A percentile compares a stretch with the other conserved stretches of the same genome.
Conservation (phyloP, 2,113 vertebrate species). For the Microcebus jonahi region DNA sequence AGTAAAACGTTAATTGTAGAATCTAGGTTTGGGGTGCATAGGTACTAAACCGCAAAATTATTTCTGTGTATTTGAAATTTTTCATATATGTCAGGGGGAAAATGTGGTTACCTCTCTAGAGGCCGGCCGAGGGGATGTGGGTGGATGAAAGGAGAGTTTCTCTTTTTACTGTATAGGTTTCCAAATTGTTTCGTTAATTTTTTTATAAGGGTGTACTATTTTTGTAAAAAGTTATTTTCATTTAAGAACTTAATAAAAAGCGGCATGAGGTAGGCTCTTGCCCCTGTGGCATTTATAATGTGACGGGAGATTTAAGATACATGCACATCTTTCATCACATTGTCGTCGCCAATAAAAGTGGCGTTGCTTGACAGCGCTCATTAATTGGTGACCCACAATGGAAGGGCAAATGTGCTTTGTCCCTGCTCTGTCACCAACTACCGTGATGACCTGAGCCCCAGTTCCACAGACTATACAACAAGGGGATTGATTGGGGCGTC, state of each 20-base stretch:
- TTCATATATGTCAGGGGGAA: neutral
- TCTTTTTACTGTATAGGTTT: neutral
- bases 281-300: neutral
- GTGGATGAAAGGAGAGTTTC: neutral
- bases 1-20: neutral
- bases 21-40: neutral
- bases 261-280: neutral
- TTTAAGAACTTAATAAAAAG: conserved; percentile 19
- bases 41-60: neutral
- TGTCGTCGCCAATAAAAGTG: neutral
- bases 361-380: neutral
- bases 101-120: neutral
- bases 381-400: neutral
- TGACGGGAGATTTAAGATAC: neutral
- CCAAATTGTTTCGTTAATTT: neutral
- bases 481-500: neutral
- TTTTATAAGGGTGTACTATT: neutral
- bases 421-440: neutral
- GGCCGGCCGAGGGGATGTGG: neutral
- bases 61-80: neutral
- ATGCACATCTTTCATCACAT: neutral
- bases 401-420: neutral
- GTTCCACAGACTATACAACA: neutral
- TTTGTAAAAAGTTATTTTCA: conserved; percentile 13
- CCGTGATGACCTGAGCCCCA: neutral